These are phyloP conservation scores for Epizoanthus rinbou DNA, from an alignment of 92 coral and sea anemone species.

Conservation along the genomic window DNA sequence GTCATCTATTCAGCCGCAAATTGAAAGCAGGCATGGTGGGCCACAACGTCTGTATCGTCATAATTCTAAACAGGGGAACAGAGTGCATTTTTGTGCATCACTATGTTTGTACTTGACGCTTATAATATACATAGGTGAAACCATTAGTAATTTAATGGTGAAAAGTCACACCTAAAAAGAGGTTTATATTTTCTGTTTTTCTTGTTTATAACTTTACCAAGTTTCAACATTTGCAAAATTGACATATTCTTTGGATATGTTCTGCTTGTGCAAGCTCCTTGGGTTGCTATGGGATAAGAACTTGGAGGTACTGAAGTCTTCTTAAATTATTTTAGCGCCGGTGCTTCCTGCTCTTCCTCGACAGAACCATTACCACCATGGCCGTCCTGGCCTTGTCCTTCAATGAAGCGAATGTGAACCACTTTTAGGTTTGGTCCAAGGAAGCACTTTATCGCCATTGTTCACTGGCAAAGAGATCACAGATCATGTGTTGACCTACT, in stretches of 20 bases:
- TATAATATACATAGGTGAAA: no score
- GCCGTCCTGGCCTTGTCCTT: background rate
- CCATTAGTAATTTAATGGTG: no score
- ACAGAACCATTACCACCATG: no score
- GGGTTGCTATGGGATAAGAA: slow-evolving; percentile 5
- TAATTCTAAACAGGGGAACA: no score
- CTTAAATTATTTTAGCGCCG: background rate
- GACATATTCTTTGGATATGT: slow-evolving; percentile 40
- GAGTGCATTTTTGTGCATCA: no score
- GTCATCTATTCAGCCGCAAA: no score
- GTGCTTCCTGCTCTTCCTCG: background rate
- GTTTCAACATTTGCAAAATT: slow-evolving; percentile 41
- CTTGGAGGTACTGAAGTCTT: background rate
- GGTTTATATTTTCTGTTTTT: slow-evolving; percentile 8
- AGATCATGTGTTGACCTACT: slow-evolving; percentile 13
- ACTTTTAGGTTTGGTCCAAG: slow-evolving; percentile 25
- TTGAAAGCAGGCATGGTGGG: no score
- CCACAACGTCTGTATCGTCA: no score
- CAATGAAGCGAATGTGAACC: background rate
- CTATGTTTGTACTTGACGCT: no score
- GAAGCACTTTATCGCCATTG: slow-evolving; percentile 6
- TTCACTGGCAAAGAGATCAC: slow-evolving; percentile 44
- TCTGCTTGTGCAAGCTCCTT: background rate
- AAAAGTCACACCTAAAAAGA: no score
- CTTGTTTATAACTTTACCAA: slow-evolving; percentile 38